These are phyloP conservation scores for Oryzias javanicus DNA, from an alignment of 2,113 vertebrate species.

Conservation along the genomic window DNA sequence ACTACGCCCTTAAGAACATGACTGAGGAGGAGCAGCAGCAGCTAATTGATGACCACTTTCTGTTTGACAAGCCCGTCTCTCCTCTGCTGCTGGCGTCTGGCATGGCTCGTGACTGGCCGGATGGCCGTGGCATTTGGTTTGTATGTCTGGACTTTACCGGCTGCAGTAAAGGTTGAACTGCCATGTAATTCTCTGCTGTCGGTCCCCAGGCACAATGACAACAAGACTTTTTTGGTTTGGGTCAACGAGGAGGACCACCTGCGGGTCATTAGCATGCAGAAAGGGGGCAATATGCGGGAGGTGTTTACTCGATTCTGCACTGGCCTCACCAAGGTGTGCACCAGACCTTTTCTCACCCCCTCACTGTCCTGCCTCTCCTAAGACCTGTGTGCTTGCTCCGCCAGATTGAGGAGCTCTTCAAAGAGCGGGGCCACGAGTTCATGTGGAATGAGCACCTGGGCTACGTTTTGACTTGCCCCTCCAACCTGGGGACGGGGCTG, in stretches of 20 bases:
- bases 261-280: conserved; percentile 97
- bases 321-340: conserved; percentile 86
- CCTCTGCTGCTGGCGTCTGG: conserved; percentile 91
- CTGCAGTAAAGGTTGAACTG: background rate
- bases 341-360: background rate
- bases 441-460: conserved; percentile 98
- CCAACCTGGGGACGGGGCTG: conserved; percentile 94
- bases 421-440: conserved; percentile 88
- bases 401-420: conserved; percentile 90
- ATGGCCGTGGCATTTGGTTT: conserved; percentile 93
- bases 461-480: conserved; percentile 92
- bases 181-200: background rate
- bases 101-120: conserved; percentile 93
- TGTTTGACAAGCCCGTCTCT: conserved; percentile 95
- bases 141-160: background rate
- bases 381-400: background rate
- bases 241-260: conserved; percentile 97
- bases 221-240: conserved; percentile 96
- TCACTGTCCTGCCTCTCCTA: background rate
- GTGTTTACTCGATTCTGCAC: conserved; percentile 92
- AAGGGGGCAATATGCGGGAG: conserved; percentile 94
- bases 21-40: conserved; percentile 95
- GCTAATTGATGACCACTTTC: conserved; percentile 95
- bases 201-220: conserved; percentile 89
- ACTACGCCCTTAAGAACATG: conserved; percentile 93